Conservation (phyloP, 1,140 invertebrate genomes). For the Antheraea mylitta region DNA sequence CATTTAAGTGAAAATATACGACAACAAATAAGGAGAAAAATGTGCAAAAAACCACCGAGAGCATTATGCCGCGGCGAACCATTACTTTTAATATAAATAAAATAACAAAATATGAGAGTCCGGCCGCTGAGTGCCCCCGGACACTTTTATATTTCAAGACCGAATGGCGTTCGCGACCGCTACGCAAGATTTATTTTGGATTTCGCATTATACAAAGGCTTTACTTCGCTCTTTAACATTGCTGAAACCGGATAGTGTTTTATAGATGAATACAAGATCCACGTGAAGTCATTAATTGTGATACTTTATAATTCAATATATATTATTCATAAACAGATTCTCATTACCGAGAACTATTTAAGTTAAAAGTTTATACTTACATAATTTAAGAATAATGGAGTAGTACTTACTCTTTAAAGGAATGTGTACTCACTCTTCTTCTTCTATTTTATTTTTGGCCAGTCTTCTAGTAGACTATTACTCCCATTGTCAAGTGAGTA, state of each 20-base stretch:
- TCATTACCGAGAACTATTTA: not conserved
- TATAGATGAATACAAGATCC: not conserved
- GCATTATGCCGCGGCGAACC: conserved; percentile 65
- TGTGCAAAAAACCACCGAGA: conserved; percentile 68
- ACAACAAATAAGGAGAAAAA: conserved; percentile 64
- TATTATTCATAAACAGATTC: not conserved
- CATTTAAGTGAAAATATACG: conserved; percentile 78
- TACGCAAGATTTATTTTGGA: conserved; percentile 38
- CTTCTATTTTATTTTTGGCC: too few relatives aligned
- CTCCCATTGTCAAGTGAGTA: too few relatives aligned
- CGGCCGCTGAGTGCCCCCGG: conserved; percentile 70
- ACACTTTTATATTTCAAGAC: conserved; percentile 73
- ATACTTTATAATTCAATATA: not conserved
- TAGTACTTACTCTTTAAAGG: too few relatives aligned
- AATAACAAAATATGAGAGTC: conserved; percentile 79
- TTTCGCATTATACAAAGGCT: conserved; percentile 10
- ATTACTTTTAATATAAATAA: conserved; percentile 80
- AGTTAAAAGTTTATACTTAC: too few relatives aligned
- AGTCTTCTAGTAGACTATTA: too few relatives aligned
- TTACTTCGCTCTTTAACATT: conserved; percentile 10
- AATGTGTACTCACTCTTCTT: too few relatives aligned
- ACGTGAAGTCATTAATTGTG: not conserved
- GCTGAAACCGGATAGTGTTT: conserved; percentile 13
- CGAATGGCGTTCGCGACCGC: conserved; percentile 13
- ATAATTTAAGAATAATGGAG: too few relatives aligned